These are phyloP conservation scores for Chironex yamaguchii DNA, from an alignment of 30 jellyfish, hydroid and myxozoan species.

Conservation along the genomic window DNA sequence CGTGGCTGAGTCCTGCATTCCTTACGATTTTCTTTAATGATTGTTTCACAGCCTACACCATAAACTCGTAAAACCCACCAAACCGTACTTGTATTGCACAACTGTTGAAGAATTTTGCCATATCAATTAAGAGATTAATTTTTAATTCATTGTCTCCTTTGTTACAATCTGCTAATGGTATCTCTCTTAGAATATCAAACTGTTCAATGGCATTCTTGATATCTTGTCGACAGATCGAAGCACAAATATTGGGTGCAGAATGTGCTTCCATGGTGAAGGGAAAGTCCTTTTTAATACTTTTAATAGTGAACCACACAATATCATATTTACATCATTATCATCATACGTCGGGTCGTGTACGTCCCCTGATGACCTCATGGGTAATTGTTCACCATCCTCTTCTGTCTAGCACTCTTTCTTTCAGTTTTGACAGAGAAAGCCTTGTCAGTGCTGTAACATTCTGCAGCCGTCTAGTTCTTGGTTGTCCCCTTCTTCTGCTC, in stretches of 20 bases:
- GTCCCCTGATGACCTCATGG: no score
- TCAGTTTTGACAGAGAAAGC: no score
- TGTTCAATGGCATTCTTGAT: not conserved
- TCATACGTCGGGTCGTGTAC: no score
- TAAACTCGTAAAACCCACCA: conserved; percentile 31
- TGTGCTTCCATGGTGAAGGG: not conserved
- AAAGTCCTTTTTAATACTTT: not conserved
- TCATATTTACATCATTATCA: no score
- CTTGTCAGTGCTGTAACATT: no score
- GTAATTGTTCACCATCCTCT: no score
- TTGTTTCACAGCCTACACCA: conserved; percentile 2
- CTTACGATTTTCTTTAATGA: not conserved
- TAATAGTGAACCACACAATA: not conserved
- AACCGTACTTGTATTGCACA: conserved; percentile 28
- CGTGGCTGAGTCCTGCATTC: conserved; percentile 3
- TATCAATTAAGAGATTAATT: not conserved
- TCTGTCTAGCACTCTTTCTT: no score
- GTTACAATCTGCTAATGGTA: conserved; percentile 19
- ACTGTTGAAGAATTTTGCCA: conserved; percentile 1
- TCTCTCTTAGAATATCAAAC: not conserved
- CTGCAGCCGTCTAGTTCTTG: no score
- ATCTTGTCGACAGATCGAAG: not conserved
- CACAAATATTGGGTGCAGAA: not conserved
- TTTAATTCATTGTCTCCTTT: not conserved
- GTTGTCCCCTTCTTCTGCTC: no score